These are phyloP conservation scores for Podarcis muralis DNA, from an alignment of 2,113 vertebrate species.

Conservation along the genomic window DNA sequence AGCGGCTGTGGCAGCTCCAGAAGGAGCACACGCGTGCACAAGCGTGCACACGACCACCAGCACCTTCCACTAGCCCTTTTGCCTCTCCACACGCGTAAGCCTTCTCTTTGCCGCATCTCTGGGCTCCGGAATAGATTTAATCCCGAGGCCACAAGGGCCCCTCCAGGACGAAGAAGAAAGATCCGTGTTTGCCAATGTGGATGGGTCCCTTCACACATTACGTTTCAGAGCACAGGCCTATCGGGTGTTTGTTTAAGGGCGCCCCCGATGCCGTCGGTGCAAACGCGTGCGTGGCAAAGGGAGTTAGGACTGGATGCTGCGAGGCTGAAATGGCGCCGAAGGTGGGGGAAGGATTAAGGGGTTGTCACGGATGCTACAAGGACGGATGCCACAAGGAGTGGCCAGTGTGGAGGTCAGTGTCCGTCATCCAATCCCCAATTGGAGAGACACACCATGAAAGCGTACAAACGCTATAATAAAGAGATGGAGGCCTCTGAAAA, in stretches of 20 bases:
- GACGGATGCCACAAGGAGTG: too few species aligned
- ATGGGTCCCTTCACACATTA: neutral
- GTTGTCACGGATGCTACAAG: too few species aligned
- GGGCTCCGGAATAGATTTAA: neutral
- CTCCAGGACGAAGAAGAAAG: neutral
- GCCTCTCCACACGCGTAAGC: too few species aligned
- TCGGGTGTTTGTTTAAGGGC: neutral
- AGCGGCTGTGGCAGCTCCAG: conserved; percentile 36
- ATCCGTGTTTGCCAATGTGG: neutral
- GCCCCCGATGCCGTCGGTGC: neutral
- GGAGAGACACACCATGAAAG: too few species aligned
- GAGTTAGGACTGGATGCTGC: neutral
- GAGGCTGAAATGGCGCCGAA: neutral
- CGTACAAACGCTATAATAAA: neutral
- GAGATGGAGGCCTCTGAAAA: neutral
- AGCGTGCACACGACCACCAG: too few species aligned
- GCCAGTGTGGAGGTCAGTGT: too few species aligned
- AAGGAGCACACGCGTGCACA: neutral
- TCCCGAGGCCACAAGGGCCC: neutral
- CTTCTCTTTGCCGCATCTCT: too few species aligned
- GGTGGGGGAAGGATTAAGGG: neutral
- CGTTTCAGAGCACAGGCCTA: neutral
- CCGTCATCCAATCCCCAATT: too few species aligned
- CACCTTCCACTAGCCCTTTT: too few species aligned
- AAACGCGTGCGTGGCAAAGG: neutral